Evolutionary conservation across 1,140 invertebrate genomes (phyloP).

Genomic region (Metaphire vulgaris): DNA sequence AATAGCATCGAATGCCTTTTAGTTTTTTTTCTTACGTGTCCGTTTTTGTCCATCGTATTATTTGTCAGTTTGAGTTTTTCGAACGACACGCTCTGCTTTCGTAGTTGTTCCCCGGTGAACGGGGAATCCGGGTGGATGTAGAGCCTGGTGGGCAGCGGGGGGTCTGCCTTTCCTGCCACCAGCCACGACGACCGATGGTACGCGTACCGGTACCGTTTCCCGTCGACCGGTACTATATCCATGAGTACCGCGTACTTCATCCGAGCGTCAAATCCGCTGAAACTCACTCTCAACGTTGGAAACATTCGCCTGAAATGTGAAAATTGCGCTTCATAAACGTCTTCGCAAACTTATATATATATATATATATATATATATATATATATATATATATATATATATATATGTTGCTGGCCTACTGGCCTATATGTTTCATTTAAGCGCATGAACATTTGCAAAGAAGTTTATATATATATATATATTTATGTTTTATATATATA

Average conservation of each 20-base stretch:
- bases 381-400: too few relatives aligned
- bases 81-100: slow-evolving; percentile 91
- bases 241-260: slow-evolving; percentile 81
- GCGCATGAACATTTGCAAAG: too few relatives aligned
- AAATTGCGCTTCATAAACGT: background rate
- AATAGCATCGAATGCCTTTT: too few relatives aligned
- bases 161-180: slow-evolving; percentile 75
- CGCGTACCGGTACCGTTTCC: slow-evolving; percentile 95
- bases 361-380: too few relatives aligned
- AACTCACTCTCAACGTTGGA: slow-evolving; percentile 86
- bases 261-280: slow-evolving; percentile 67
- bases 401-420: too few relatives aligned
- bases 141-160: slow-evolving; percentile 71
- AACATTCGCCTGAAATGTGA: slow-evolving; percentile 79
- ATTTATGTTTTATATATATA: too few relatives aligned
- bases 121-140: slow-evolving; percentile 93
- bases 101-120: slow-evolving; percentile 82
- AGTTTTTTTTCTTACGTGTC: slow-evolving; percentile 3
- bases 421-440: too few relatives aligned
- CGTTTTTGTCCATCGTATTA: slow-evolving; percentile 85
- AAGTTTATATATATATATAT: too few relatives aligned
- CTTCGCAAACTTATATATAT: background rate
- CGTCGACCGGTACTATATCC: slow-evolving; percentile 95
- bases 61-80: slow-evolving; percentile 97
- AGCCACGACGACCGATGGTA: too few relatives aligned